phyloP scores from a whole-genome alignment of 2,888 invertebrate genomes.

The Sphaerophoria rueppellii region DNA sequence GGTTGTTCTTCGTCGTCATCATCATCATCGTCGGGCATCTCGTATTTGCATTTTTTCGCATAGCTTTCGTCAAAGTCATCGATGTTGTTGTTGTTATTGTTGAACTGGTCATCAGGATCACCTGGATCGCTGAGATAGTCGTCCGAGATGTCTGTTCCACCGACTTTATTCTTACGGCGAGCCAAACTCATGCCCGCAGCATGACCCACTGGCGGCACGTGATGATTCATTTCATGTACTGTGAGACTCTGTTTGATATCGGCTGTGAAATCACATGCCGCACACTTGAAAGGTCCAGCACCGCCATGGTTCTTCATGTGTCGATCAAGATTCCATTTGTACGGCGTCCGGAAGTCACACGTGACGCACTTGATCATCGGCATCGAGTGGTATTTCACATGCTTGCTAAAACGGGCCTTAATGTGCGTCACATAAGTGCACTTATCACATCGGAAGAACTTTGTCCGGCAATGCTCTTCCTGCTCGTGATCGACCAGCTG shows the following conservation, averaged over 20 bases:
- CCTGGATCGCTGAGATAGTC: constrained; percentile 81
- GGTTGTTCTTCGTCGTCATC: constrained; percentile 79
- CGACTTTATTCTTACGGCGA: constrained; percentile 88
- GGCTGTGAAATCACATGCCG: constrained; percentile 94
- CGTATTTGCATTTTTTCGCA: constrained; percentile 79
- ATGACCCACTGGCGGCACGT: constrained; percentile 90
- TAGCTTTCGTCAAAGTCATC: constrained; percentile 80
- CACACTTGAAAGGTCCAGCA: constrained; percentile 92
- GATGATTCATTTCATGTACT: constrained; percentile 95
- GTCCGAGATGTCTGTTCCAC: constrained; percentile 84
- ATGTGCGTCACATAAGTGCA: constrained; percentile 96
- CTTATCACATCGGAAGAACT: constrained; percentile 93
- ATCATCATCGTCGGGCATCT: constrained; percentile 65
- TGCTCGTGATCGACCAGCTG: constrained; percentile 88
- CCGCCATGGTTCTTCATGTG: constrained; percentile 96
- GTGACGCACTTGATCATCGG: constrained; percentile 96
- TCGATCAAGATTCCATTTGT: constrained; percentile 96
- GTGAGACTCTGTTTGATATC: constrained; percentile 96
- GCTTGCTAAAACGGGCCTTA: constrained; percentile 94
- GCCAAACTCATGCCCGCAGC: constrained; percentile 83
- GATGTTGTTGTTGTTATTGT: constrained; percentile 79
- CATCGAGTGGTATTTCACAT: constrained; percentile 96
- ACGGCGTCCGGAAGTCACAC: constrained; percentile 96
- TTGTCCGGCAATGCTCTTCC: constrained; percentile 89
- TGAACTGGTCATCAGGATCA: constrained; percentile 79